Evolutionary conservation across 2,113 vertebrate genomes (phyloP), one percentile per base, ranked within the genome.

Genomic region (Tyrannus savana): DNA sequence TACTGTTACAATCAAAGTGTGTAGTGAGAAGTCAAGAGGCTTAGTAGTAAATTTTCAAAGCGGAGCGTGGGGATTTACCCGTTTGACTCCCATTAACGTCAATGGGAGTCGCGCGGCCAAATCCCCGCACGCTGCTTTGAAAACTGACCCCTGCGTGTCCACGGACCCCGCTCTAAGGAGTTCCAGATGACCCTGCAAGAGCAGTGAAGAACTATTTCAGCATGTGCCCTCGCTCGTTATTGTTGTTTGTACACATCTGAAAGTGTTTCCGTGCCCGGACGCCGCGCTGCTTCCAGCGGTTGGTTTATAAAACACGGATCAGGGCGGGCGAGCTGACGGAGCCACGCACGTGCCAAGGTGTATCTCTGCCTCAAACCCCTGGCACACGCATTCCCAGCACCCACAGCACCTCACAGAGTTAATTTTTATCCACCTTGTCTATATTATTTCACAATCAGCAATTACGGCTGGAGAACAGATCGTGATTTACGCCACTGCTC

Each of bases 1-100:
- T 97, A 97, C 96, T 96, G 97, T 97, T 97, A 97, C 97, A 97
- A 97, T 97, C 97, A 97, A 97, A 97, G 97, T 96, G 94, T 97
- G 97, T 95, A 97, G 97, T 97, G 96, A 97, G 96, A 98, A 97
- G 97, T 95, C 93, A 93, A 93, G 92, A 96, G 87, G 87, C 95
- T 95, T 96, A 98, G 94, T 94, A 96, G 97, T 96, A 95, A 97
- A 97, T 95, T 95, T 95, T 97, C 97, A 95, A 97, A 97, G 97
- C 94, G 55, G 72, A 87, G 96, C 93, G 76, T 90, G 90, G 95
- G 96, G 97, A 97, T 97, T 97, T 97, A 95, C 89, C 97, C 95
- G 95, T 96, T 96, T 97, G 97, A 97, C 96, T 97, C 97, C 79
- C 91, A 96, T 96, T 96, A 97, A 85, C 67, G 92, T 79, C 96